Evolutionary conservation across 2,888 invertebrate genomes (phyloP), one percentile per base, ranked within the genome.

Genomic region (Ophion slaviceki): DNA sequence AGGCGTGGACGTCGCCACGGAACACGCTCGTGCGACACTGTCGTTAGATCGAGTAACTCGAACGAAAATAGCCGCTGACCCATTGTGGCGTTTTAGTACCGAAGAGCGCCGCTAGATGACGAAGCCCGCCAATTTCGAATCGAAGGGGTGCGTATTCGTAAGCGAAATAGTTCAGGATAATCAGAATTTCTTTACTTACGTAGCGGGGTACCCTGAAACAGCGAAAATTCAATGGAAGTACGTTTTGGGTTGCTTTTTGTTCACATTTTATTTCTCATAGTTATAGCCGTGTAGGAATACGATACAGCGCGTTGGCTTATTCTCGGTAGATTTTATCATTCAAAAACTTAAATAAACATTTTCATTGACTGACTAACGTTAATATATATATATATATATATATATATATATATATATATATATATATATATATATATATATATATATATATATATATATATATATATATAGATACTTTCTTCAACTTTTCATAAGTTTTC

Each of bases 321-420:
- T 61, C 77, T 75, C 84, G 90, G 91, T 91, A 90, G 90, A 91
- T 90, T 89, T 90, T 91, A 91, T 91, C 88, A 90, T 92, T 92
- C 88, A 90, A 92, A 93, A 91, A 91, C 91, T 91, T 89, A 90
- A 92, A 92, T 92, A 92, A 92, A 92, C 91, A 92, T 92, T 89
- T 92, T 86, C 90, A 92, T 90, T 89, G 85, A 89, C 90, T 92
- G 92, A 92, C 92, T 89, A 91, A 91, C 89, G 90, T 91, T 90
- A 87, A 87, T 81, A 86, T 89, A 89, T 82, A 84, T 84, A 90
- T 88, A 90, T 90, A 90, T 87, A 78, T 77, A 68, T 77, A 68
- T 82, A 85, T 78, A 82, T 88, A 90, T 76, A 87, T 77, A 68
- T 82, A 85, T 78, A 82, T 88, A 90, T 76, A 87, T 77, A 68